Base-by-base conservation (phyloP, 2,113 vertebrate genomes). In the Entelurus aequoreus region DNA sequence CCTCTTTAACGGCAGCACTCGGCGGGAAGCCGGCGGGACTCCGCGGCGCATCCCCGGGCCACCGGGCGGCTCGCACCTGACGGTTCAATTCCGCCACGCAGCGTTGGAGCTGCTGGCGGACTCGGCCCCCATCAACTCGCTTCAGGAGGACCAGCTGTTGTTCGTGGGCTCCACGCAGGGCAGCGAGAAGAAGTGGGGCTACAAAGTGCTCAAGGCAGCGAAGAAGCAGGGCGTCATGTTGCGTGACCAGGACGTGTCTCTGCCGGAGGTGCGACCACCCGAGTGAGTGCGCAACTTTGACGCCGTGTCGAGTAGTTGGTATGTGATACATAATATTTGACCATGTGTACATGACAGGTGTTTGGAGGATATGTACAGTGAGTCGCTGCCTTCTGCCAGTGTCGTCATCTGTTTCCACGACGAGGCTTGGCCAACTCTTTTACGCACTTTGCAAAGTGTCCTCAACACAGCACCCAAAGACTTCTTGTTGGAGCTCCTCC, bases 391-490 rank as follows among this genome's bases (percentile, higher is more conserved):
- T 16, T 88, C 86, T 0, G 92, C 92, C 60, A 95, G 92, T 55
- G 37, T 95, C 56, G 83, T 95, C 65, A 92, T 95, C 77, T 93
- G 92, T 71, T 94, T 95, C 84, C 92, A 92, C 1, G 83, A 94
- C 0, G 93, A 95, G 82, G 90, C 89, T 63, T 93, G 93, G 94
- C 90, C 93, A 70, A 91, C 90, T 42, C 89, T 97, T 46, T 82
- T 95, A 77, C 90, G 93, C 77, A 94, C 94, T 0, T 87, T 94
- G 52, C 93, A 94, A 79, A 95, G 93, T 66, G 81, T 95, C 60
- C 88, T 94, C 40, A 82, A 90, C 66, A 94, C 92, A 0, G 86
- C 82, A 1, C 91, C 93, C 4, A 88, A 68, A 68, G 73, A 72
- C 48, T 67, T 82, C 37, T 90, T 96, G 56, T 90, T 87, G 63